Evolutionary conservation across 2,113 vertebrate species (phyloP).

Genomic region (Piprites chloris): DNA sequence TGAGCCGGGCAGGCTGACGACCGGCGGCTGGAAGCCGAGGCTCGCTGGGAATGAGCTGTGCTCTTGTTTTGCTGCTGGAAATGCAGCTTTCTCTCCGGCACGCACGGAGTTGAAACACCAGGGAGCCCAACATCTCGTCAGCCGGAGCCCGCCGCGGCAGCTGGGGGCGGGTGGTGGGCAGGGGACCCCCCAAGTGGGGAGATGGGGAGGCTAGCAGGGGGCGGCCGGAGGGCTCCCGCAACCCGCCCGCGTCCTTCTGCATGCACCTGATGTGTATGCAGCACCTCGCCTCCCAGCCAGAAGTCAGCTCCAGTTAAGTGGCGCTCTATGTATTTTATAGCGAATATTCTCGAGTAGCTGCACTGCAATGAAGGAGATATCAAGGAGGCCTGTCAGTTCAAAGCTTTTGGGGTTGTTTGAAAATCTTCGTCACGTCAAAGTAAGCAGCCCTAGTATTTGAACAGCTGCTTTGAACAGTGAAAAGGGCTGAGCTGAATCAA

Average conservation of each 20-base stretch:
- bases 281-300: constrained; percentile 8
- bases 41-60: neutral
- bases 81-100: neutral
- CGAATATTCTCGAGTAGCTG: constrained; percentile 64
- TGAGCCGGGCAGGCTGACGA: neutral
- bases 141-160: neutral
- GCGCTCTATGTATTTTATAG: constrained; percentile 45
- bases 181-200: neutral
- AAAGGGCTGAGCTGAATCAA: constrained; percentile 76
- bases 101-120: neutral
- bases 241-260: neutral
- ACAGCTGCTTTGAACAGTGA: constrained; percentile 80
- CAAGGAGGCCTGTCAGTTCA: constrained; percentile 79
- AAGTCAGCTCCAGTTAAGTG: constrained; percentile 28
- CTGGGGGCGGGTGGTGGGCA: neutral
- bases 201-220: neutral
- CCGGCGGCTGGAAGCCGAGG: neutral
- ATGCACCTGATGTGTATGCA: constrained; percentile 31
- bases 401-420: constrained; percentile 78
- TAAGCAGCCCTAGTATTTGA: constrained; percentile 76
- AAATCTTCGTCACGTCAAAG: constrained; percentile 76
- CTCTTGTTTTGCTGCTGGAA: neutral
- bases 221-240: neutral
- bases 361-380: constrained; percentile 64
- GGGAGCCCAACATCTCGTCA: neutral